phyloP scores from a whole-genome alignment of 23 tunicate genomes.

The Styela clava region DNA sequence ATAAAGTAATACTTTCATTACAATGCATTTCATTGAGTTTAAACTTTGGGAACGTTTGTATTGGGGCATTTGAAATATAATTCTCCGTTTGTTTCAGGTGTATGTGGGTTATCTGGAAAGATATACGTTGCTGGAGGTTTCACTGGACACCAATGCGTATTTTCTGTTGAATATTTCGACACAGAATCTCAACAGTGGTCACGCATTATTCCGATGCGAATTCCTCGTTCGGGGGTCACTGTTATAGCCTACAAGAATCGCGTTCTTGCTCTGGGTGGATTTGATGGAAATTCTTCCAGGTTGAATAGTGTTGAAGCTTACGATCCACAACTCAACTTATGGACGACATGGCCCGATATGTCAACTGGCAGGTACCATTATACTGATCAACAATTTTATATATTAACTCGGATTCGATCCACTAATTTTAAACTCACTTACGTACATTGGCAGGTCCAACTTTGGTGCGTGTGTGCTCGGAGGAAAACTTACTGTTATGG shows the following conservation, averaged over 20 bases:
- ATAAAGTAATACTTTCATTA: too few species aligned
- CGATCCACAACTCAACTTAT: constrained; percentile 12
- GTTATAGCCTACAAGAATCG: constrained; percentile 58
- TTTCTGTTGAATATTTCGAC: constrained; percentile 69
- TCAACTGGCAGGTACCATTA: constrained; percentile 14
- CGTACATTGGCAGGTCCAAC: constrained; percentile 52
- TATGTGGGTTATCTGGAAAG: constrained; percentile 39
- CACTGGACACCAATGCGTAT: constrained; percentile 75
- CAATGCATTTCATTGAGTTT: too few species aligned
- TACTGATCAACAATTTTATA: neutral
- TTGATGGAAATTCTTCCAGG: constrained; percentile 50
- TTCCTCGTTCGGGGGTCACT: constrained; percentile 77
- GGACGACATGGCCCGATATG: constrained; percentile 27
- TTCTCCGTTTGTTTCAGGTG: constrained; percentile 68
- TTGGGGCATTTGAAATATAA: too few species aligned
- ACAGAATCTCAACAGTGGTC: constrained; percentile 55
- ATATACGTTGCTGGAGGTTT: constrained; percentile 89
- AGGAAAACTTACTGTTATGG: constrained; percentile 49
- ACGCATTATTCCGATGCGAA: constrained; percentile 50
- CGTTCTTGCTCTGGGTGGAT: constrained; percentile 78
- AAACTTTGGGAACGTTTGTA: too few species aligned
- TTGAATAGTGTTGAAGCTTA: constrained; percentile 23
- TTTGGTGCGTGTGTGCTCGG: constrained; percentile 71
- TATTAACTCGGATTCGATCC: neutral
- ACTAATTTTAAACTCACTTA: too few species aligned